These are phyloP conservation scores for Ips typographus DNA, from an alignment of 1,140 invertebrate genomes.

Conservation along the genomic window DNA sequence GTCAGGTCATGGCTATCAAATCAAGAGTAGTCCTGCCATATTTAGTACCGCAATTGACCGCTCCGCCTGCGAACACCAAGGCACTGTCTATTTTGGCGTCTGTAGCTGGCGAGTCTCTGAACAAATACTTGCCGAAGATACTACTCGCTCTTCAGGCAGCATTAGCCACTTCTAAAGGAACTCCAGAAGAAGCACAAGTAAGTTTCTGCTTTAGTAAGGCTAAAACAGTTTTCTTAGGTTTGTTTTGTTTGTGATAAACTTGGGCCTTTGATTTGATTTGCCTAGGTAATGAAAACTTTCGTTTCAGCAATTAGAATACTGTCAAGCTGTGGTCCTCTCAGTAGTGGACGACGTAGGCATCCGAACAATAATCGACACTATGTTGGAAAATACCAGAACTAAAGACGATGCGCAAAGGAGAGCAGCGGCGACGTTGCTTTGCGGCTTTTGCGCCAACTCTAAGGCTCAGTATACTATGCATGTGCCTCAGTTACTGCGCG, in stretches of 20 bases:
- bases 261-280: neutral
- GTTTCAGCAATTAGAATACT: constrained; percentile 81
- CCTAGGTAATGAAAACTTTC: neutral
- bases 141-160: constrained; percentile 85
- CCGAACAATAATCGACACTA: constrained; percentile 83
- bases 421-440: constrained; percentile 83
- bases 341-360: constrained; percentile 86
- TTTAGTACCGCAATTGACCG: constrained; percentile 90
- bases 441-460: constrained; percentile 86
- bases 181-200: constrained; percentile 68
- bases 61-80: constrained; percentile 86
- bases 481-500: constrained; percentile 84
- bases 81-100: constrained; percentile 89
- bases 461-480: constrained; percentile 84
- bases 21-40: constrained; percentile 94
- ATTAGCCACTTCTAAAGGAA: constrained; percentile 67
- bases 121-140: constrained; percentile 87
- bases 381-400: constrained; percentile 78
- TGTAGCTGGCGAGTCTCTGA: constrained; percentile 91
- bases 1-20: constrained; percentile 97
- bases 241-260: constrained; percentile 5
- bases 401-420: constrained; percentile 65
- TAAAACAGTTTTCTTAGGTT: constrained; percentile 11
- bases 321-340: constrained; percentile 89
- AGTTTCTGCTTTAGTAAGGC: constrained; percentile 13